A percentile compares a stretch with the other conserved stretches of the same genome.
phyloP scores from a whole-genome alignment of 2,113 vertebrate species.

The Prunella himalayana region DNA sequence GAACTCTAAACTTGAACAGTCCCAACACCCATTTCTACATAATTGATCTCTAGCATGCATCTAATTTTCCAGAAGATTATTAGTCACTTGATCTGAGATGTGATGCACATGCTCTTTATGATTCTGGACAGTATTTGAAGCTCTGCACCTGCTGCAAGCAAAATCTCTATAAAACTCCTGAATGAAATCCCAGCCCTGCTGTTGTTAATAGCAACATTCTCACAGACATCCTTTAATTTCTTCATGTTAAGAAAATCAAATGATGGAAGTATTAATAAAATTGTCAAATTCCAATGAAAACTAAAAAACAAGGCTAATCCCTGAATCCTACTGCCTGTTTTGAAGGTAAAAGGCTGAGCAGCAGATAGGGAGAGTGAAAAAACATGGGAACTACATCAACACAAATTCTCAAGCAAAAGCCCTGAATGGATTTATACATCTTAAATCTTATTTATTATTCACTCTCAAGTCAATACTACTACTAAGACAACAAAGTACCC shows the following conservation, averaged over 20 bases:
- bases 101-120: fast-evolving
- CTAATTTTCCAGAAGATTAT: background rate
- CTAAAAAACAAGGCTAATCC: background rate
- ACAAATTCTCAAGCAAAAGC: background rate
- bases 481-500: background rate
- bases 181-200: background rate
- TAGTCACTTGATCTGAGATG: background rate
- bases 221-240: background rate
- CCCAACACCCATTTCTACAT: background rate
- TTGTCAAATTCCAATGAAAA: background rate
- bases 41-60: background rate
- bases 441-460: background rate
- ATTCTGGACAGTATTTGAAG: background rate
- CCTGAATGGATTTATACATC: background rate
- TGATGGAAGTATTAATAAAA: background rate
- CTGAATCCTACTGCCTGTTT: background rate
- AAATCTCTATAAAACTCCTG: background rate
- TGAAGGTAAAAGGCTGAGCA: background rate
- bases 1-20: background rate
- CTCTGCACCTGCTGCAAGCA: background rate
- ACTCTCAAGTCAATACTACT: background rate
- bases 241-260: background rate
- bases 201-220: background rate
- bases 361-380: background rate
- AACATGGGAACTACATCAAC: background rate